Conservation (phyloP, 2,888 invertebrate genomes). For the Tenthredo notha region DNA sequence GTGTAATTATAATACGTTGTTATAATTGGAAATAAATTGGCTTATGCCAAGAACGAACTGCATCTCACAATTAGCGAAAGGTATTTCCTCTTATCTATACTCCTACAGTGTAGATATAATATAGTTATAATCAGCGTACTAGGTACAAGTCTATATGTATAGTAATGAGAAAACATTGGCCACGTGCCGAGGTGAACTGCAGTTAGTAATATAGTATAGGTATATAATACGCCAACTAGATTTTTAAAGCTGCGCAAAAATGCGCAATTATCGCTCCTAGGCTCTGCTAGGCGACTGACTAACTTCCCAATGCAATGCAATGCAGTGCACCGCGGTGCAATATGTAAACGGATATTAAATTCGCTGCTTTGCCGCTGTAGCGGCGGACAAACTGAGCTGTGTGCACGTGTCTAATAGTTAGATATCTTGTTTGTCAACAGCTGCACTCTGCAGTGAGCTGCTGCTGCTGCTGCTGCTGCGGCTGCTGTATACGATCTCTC, state of each 20-base stretch:
- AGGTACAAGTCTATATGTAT: not conserved
- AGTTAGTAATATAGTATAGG: not conserved
- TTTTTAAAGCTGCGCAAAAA: constrained; percentile 31
- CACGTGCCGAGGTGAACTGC: constrained; percentile 41
- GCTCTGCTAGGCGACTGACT: not conserved
- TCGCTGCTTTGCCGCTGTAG: not conserved
- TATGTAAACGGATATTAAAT: not conserved
- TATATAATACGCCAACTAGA: not conserved
- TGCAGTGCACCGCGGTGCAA: not conserved
- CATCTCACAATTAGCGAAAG: not conserved
- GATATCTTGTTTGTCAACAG: constrained; percentile 18
- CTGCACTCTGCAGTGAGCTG: not conserved
- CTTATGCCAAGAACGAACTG: not conserved
- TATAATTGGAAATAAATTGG: constrained; percentile 7
- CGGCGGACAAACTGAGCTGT: not conserved
- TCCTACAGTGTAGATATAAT: not conserved
- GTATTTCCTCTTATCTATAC: constrained; percentile 19
- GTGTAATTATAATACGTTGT: not conserved
- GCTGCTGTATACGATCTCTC: not conserved
- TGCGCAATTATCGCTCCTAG: constrained; percentile 16
- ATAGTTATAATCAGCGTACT: not conserved
- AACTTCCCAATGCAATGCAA: not conserved
- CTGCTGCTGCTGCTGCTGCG: not conserved
- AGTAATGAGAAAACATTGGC: constrained; percentile 28
- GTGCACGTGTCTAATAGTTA: not conserved